phyloP scores from a whole-genome alignment of 2,888 invertebrate species.

The Yponomeuta cagnagella region DNA sequence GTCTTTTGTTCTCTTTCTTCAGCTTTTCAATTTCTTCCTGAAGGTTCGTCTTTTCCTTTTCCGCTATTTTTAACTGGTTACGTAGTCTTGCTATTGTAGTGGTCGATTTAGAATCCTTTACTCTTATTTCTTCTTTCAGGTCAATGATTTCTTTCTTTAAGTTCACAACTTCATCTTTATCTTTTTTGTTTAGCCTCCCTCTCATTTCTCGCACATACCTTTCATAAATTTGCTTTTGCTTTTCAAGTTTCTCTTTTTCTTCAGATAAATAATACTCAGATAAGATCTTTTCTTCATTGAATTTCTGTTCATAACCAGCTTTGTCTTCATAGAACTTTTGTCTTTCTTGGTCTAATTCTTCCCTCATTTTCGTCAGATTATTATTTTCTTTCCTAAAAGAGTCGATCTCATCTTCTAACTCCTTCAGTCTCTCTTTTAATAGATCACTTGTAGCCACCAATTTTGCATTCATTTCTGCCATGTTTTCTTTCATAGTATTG shows the following conservation, averaged over 20 bases:
- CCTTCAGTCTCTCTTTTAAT: constrained; percentile 76
- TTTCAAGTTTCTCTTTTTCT: constrained; percentile 80
- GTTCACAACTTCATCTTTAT: constrained; percentile 80
- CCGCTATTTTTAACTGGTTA: constrained; percentile 82
- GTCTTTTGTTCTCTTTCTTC: constrained; percentile 79
- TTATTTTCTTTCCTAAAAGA: constrained; percentile 71
- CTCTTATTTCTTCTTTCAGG: constrained; percentile 79
- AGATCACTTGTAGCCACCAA: constrained; percentile 75
- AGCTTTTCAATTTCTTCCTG: constrained; percentile 81
- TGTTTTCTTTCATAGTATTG: constrained; percentile 45
- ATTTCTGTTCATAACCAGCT: constrained; percentile 71
- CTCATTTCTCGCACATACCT: constrained; percentile 81
- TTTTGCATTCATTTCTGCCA: constrained; percentile 64
- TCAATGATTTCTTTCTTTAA: constrained; percentile 80
- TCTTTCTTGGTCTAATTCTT: constrained; percentile 77
- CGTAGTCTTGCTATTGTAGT: constrained; percentile 83
- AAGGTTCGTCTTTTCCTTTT: constrained; percentile 80
- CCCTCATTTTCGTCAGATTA: constrained; percentile 69
- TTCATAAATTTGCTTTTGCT: constrained; percentile 79
- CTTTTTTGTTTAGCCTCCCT: constrained; percentile 79
- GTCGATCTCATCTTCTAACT: constrained; percentile 79
- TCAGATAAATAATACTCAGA: constrained; percentile 80
- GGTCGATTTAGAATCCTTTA: constrained; percentile 84
- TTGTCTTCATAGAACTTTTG: constrained; percentile 79
- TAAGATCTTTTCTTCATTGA: constrained; percentile 79